Evolutionary conservation across 2,888 invertebrate genomes (phyloP), one percentile per base, ranked within the genome.

Genomic region (Rotaria socialis): DNA sequence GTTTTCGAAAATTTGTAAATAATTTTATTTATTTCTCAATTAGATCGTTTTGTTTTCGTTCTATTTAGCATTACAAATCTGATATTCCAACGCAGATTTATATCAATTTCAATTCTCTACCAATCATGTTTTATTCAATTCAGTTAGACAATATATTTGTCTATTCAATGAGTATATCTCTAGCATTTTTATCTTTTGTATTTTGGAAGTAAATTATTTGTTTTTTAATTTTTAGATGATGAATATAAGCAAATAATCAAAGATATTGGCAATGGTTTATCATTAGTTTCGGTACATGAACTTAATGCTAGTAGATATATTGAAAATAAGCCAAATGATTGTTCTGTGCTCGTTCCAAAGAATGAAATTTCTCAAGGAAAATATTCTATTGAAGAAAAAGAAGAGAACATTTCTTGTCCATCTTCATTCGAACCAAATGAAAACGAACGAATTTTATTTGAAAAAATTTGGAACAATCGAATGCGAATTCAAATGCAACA

Each of bases 241-340:
- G 80, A 47, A 47, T n/a, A 80, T 47, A 47, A 80, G 47, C 43
- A 80, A 80, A 80, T 47, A 24, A 16, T 47, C 8, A 80, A 47
- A 80, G 80, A 80, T 80, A 80, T 80, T 24, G 80, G 80, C 6
- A 47, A 80, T 80, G 80, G 80, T 47, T n/a, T 80, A 43, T 47
- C 80, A 80, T 80, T 80, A 14, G 11, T 80, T 10, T 80, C 80
- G 2, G n/a, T 80, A 11, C 80, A 80, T 47, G 16, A 80, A n/a
- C 7, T 80, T 67, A 35, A 19, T 35, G 35, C 11, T 35, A 35
- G 35, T 14, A 11, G 52, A 0, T 1, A 67, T 16, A 35, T 35
- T 27, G 16, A 4, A 67, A 10, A 67, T 27, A 60, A 60, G 27
- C 10, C 24, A 24, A 56, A 56, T 56, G 14, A 56, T 8, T 7